Percentiles rank a stretch among this genome's conserved stretches.
Conservation (phyloP, 1,140 invertebrate species). For the Cydia strobilella region DNA sequence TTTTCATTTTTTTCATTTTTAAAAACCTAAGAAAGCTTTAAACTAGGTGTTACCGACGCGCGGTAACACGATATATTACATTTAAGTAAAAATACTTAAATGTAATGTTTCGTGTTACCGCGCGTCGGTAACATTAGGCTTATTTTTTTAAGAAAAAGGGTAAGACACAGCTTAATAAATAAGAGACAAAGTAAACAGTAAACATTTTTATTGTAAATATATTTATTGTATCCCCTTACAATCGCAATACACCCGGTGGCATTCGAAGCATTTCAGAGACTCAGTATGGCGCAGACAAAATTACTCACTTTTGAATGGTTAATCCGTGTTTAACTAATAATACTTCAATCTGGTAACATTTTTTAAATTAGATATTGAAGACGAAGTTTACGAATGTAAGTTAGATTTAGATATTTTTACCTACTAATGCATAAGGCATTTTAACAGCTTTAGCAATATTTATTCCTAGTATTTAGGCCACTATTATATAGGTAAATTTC, state of each 20-base stretch:
- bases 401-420: background rate
- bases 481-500: too few species aligned
- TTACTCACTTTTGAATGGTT: slow-evolving; percentile 25
- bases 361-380: background rate
- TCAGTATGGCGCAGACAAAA: slow-evolving; percentile 38
- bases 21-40: too few species aligned
- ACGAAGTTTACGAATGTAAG: background rate
- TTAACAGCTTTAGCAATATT: too few species aligned
- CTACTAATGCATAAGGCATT: background rate
- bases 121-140: too few species aligned
- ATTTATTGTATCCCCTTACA: slow-evolving; percentile 74
- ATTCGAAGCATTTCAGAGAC: slow-evolving; percentile 49
- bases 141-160: too few species aligned
- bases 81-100: too few species aligned
- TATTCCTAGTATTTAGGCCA: too few species aligned
- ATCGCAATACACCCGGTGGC: slow-evolving; percentile 61
- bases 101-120: too few species aligned
- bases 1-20: too few species aligned
- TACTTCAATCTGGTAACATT: background rate
- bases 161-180: slow-evolving; percentile 42
- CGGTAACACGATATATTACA: too few species aligned
- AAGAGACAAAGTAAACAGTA: slow-evolving; percentile 71
- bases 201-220: slow-evolving; percentile 79
- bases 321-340: background rate
- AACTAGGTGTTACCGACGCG: too few species aligned